Evolutionary conservation across 2,888 invertebrate species (phyloP).

Genomic region (Drosophila niveifrons): DNA sequence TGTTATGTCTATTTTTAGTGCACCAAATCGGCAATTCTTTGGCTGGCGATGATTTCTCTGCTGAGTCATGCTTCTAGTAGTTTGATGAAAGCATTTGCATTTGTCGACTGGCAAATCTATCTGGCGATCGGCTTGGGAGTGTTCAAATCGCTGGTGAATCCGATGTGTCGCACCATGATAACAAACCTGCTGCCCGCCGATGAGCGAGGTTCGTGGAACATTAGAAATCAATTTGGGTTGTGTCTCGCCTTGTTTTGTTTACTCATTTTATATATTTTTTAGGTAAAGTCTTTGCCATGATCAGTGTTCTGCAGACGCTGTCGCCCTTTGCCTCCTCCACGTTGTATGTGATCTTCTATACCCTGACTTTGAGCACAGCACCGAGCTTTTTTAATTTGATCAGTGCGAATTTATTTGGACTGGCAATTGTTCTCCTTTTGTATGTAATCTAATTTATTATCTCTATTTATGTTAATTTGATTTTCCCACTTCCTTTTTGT

Average conservation of each 20-base stretch:
- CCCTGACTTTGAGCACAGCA: conserved; percentile 86
- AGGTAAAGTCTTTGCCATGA: conserved; percentile 89
- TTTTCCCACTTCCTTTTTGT: neutral
- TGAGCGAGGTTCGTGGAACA: conserved; percentile 82
- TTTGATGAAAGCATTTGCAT: conserved; percentile 78
- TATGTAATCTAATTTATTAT: conserved; percentile 49
- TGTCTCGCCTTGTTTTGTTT: neutral
- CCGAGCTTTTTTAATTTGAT: conserved; percentile 88
- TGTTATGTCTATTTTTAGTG: conserved; percentile 36
- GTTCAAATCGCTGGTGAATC: conserved; percentile 79
- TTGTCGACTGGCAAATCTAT: conserved; percentile 81
- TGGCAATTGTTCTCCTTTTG: conserved; percentile 70
- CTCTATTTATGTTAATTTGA: conserved; percentile 12
- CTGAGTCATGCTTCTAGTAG: conserved; percentile 72
- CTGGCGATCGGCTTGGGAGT: conserved; percentile 74
- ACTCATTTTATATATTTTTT: neutral
- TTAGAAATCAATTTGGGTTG: neutral
- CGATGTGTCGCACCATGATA: conserved; percentile 82
- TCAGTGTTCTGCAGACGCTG: conserved; percentile 88
- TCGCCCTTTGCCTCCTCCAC: conserved; percentile 88
- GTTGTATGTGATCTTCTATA: conserved; percentile 88
- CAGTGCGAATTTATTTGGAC: conserved; percentile 83
- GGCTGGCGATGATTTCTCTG: conserved; percentile 70
- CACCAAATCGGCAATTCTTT: conserved; percentile 60
- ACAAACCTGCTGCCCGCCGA: conserved; percentile 77